Evolutionary conservation across 2,113 vertebrate species (phyloP).

Genomic region (Hyperopisus bebe): DNA sequence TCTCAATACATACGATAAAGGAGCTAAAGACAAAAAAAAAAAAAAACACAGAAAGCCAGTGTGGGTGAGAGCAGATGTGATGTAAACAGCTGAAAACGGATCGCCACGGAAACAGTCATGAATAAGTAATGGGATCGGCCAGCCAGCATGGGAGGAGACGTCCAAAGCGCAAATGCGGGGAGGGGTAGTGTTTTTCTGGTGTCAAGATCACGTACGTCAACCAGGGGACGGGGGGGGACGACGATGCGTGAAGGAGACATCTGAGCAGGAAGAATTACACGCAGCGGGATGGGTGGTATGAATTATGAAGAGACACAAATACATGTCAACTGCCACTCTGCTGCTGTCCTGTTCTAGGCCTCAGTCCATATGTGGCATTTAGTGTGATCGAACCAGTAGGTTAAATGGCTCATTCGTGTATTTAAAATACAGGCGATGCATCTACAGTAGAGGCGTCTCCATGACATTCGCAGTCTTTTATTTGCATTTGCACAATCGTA

Average conservation of each 20-base stretch:
- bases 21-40: not conserved
- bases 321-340: not conserved
- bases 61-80: not conserved
- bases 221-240: not conserved
- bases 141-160: not conserved
- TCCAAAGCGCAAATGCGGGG: not conserved
- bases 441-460: not conserved
- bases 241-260: slow-evolving; percentile 1
- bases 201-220: not conserved
- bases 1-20: not conserved
- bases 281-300: not conserved
- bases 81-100: not conserved
- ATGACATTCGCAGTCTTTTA: not conserved
- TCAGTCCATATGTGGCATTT: too few species aligned
- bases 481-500: not conserved
- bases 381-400: too few species aligned
- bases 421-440: not conserved
- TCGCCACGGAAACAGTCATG: not conserved
- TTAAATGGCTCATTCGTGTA: not conserved
- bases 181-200: not conserved
- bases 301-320: not conserved
- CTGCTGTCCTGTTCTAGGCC: not conserved
- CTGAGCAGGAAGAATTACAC: not conserved
- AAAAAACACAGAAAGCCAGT: not conserved
- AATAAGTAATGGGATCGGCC: slow-evolving; percentile 8